phyloP scores from a whole-genome alignment of 2,113 vertebrate genomes.

The Zosterops hypoxanthus region DNA sequence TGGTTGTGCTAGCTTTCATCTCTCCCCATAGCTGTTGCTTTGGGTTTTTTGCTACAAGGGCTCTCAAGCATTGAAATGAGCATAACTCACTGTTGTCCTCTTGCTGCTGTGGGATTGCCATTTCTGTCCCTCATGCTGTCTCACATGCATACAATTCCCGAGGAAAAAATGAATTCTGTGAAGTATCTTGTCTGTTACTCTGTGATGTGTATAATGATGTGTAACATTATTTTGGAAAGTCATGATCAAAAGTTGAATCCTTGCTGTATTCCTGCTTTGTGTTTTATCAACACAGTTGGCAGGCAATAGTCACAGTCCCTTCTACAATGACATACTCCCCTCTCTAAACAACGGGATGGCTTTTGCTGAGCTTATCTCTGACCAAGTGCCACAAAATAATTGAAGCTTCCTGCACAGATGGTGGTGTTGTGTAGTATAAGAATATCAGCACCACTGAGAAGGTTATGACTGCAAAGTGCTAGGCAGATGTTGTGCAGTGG shows the following conservation, averaged over 20 bases:
- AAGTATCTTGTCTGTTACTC: neutral
- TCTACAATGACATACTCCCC: neutral
- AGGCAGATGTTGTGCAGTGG: neutral
- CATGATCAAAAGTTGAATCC: neutral
- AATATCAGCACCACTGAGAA: neutral
- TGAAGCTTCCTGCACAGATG: neutral
- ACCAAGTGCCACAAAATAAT: neutral
- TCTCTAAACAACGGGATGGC: neutral
- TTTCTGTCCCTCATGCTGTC: neutral
- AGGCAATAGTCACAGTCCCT: neutral
- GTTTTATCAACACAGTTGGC: neutral
- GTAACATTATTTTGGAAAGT: neutral
- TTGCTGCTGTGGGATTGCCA: slow-evolving; percentile 13
- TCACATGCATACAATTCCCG: neutral
- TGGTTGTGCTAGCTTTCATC: neutral
- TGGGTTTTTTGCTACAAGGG: neutral
- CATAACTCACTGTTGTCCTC: neutral
- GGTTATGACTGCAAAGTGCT: neutral
- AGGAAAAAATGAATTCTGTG: neutral
- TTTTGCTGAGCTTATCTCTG: neutral
- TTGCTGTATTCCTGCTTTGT: neutral
- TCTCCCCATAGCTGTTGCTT: neutral
- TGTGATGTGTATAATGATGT: slow-evolving; percentile 7
- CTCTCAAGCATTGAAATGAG: slow-evolving; percentile 22
- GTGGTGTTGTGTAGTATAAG: neutral